A percentile compares a stretch with the other conserved stretches of the same genome.
These are phyloP conservation scores for Agelas oroides DNA, from an alignment of 37 sponge, comb jelly and placozoan species.

Conservation along the genomic window DNA sequence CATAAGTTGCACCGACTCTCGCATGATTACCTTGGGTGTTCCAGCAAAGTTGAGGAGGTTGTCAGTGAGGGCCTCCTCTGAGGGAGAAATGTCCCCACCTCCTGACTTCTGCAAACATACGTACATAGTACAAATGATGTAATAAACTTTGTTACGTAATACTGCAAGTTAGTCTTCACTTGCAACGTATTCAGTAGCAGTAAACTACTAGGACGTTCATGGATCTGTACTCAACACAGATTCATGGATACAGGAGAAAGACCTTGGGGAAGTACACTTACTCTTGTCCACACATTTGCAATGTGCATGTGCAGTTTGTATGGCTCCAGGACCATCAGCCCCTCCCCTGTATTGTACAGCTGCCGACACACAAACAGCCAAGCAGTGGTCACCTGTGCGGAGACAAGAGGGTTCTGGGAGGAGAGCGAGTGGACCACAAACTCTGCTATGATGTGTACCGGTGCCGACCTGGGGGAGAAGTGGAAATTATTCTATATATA, in stretches of 20 bases:
- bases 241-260: too few species aligned
- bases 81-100: not conserved
- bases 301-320: constrained; percentile 74
- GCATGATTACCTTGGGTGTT: constrained; percentile 73
- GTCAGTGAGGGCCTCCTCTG: constrained; percentile 68
- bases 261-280: not conserved
- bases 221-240: too few species aligned
- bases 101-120: too few species aligned
- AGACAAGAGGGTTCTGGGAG: not conserved
- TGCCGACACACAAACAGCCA: constrained; percentile 87
- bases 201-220: too few species aligned
- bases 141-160: too few species aligned
- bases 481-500: not conserved
- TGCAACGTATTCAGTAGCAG: too few species aligned
- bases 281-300: constrained; percentile 57
- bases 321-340: constrained; percentile 55
- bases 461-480: not conserved
- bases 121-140: too few species aligned
- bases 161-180: too few species aligned
- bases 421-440: constrained; percentile 17
- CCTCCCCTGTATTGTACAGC: constrained; percentile 85
- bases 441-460: constrained; percentile 13
- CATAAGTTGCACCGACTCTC: too few species aligned
- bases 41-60: constrained; percentile 89
- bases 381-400: constrained; percentile 43